Evolutionary conservation across 2,113 vertebrate genomes (phyloP).

Genomic region (Mobula hypostoma): DNA sequence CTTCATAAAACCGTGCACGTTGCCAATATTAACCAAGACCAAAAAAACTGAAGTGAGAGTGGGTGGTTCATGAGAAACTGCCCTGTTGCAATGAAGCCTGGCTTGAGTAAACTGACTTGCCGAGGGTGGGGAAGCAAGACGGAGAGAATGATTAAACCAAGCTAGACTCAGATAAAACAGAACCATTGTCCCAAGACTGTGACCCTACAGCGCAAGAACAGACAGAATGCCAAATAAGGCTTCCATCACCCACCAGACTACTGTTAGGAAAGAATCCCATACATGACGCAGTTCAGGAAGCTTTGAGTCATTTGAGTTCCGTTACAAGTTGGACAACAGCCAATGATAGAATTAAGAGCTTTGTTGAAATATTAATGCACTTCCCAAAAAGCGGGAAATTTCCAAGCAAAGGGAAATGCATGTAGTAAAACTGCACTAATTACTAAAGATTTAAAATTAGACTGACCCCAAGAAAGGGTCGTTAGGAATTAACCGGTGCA

Average conservation of each 20-base stretch:
- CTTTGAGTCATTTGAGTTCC: constrained; percentile 33
- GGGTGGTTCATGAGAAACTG: background rate
- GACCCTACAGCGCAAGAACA: background rate
- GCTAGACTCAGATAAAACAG: constrained; percentile 2
- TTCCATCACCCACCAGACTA: constrained; percentile 11
- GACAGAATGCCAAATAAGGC: constrained; percentile 33
- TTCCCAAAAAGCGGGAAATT: background rate
- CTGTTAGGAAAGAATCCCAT: constrained; percentile 34
- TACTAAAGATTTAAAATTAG: background rate
- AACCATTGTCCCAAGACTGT: background rate
- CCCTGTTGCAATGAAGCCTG: background rate
- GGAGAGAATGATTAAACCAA: background rate
- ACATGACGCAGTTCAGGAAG: constrained; percentile 36
- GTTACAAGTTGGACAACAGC: background rate
- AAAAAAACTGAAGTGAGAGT: background rate
- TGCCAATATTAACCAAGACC: background rate
- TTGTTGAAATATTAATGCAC: background rate
- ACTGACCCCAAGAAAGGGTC: background rate
- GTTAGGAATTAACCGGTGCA: background rate
- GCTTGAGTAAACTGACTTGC: background rate
- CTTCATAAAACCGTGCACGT: background rate
- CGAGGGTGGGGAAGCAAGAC: background rate
- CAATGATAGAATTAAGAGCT: background rate
- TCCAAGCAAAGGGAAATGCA: background rate
- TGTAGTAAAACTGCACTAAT: background rate